Evolutionary conservation across 2,888 invertebrate species (phyloP).

Genomic region (Orthonychiurus folsomi): DNA sequence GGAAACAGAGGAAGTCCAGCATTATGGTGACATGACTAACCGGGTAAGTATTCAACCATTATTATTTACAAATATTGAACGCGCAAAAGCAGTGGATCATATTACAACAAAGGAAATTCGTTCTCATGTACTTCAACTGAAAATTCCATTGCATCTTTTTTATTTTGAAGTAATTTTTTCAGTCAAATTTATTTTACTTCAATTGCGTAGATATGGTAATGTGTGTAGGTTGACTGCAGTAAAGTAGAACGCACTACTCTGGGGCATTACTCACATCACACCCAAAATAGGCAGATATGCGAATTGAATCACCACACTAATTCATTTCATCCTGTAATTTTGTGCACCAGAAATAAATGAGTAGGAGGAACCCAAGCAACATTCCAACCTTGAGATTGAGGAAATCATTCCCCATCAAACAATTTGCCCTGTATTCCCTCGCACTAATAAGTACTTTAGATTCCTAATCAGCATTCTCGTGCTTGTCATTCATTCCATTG

Average conservation of each 20-base stretch:
- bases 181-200: background rate
- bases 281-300: too few species aligned
- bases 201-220: background rate
- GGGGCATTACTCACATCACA: too few species aligned
- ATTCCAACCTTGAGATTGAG: background rate
- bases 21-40: slow-evolving; percentile 75
- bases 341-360: too few species aligned
- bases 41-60: slow-evolving; percentile 53
- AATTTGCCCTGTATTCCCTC: background rate
- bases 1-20: slow-evolving; percentile 75
- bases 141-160: too few species aligned
- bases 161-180: background rate
- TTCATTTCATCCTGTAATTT: background rate
- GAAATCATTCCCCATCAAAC: background rate
- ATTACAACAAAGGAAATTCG: background rate
- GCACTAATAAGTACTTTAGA: too few species aligned
- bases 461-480: background rate
- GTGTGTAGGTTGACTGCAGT: background rate
- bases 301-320: background rate
- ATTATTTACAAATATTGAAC: background rate
- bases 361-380: background rate
- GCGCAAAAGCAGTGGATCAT: background rate
- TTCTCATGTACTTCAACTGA: too few species aligned
- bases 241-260: too few species aligned
- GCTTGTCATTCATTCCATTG: background rate